Percentiles rank a stretch among this genome's conserved stretches.
Evolutionary conservation across 2,888 invertebrate genomes (phyloP).

Genomic region (Watsonalla cultraria): DNA sequence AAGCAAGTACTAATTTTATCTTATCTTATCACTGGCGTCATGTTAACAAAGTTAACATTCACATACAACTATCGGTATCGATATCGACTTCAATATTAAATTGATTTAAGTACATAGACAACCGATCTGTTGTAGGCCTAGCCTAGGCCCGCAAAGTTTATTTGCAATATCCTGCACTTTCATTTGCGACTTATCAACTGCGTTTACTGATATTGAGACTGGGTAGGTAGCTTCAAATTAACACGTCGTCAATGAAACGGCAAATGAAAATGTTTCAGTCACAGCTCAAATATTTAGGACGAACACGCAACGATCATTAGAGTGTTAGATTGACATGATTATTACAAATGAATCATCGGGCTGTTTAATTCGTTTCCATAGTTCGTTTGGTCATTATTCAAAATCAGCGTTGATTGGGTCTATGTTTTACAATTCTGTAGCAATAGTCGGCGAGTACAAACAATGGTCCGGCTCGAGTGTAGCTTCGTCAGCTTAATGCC

Average conservation of each 20-base stretch:
- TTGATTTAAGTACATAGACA: too few relatives aligned
- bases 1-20: too few relatives aligned
- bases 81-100: constrained; percentile 27
- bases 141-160: constrained; percentile 24
- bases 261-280: constrained; percentile 10
- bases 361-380: constrained; percentile 32
- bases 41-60: too few relatives aligned
- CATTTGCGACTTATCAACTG: too few relatives aligned
- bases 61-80: too few relatives aligned
- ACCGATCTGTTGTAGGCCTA: too few relatives aligned
- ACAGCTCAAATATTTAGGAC: constrained; percentile 16
- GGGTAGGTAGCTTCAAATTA: too few relatives aligned
- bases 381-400: constrained; percentile 28
- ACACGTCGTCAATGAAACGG: background rate
- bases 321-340: constrained; percentile 40
- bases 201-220: too few relatives aligned
- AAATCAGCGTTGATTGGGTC: constrained; percentile 27
- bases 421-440: constrained; percentile 6
- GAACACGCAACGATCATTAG: constrained; percentile 35
- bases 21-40: too few relatives aligned
- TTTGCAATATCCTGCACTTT: constrained; percentile 22
- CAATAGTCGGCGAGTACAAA: constrained; percentile 20
- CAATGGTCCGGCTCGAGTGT: constrained; percentile 6
- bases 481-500: constrained; percentile 13
- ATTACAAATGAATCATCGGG: constrained; percentile 35